Evolutionary conservation across 2,888 invertebrate species (phyloP), one percentile per base, ranked within the genome.

Genomic region (Alsophila aescularia): DNA sequence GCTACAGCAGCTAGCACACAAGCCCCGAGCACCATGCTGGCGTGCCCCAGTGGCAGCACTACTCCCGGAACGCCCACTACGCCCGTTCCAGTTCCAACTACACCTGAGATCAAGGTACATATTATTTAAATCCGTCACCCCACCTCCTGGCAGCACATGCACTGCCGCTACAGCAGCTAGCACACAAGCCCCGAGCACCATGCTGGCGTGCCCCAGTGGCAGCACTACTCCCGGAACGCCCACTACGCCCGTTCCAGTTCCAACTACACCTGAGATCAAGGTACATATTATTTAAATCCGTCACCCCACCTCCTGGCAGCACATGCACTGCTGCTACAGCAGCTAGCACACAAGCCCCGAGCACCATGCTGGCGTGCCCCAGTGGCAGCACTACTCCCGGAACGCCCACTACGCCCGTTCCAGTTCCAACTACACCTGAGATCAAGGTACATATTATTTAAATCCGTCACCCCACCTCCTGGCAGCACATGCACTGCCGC

Each of bases 51-150:
- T 47, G 62, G 77, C 16, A 82, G 81, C 1, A 71, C 79, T 7
- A 72, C 75, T 0, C 83, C 83, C 0, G 68, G 74, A 13, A 80
- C 81, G 0, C 80, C 85, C 0, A 78, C 79, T 1, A 77, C 79
- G 67, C 76, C 90, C 60, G 83, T 88, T 0, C 72, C 81, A 0
- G 77, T 81, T 0, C 78, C 83, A 0, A 74, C 83, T 0, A 69
- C 83, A 0, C 72, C 81, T 0, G 93, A 93, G 41, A 70, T 87
- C 0, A 93, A n/a, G n/a, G n/a, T n/a, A n/a, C n/a, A n/a, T n/a
- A n/a, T n/a, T n/a, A n/a, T n/a, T n/a, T n/a, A n/a, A n/a, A n/a
- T n/a, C n/a, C n/a, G n/a, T n/a, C n/a, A n/a, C n/a, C n/a, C n/a
- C n/a, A n/a, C n/a, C n/a, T n/a, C n/a, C n/a, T n/a, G n/a, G n/a